Percentiles rank a stretch among this genome's conserved stretches.
Evolutionary conservation across 2,888 invertebrate species (phyloP).

Genomic region (Prosapia bicincta): DNA sequence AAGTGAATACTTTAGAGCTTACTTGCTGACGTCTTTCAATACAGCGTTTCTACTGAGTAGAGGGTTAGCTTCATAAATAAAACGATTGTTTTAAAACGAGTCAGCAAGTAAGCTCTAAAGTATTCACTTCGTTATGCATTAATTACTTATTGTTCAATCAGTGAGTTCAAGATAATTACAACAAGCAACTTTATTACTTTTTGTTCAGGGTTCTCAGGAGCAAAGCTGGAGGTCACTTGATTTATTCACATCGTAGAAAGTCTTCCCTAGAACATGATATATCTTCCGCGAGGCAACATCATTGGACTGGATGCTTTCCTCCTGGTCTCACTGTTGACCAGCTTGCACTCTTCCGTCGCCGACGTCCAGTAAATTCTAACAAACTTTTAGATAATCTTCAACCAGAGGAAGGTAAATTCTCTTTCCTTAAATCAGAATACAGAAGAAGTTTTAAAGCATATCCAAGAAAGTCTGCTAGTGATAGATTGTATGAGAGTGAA

Average conservation of each 20-base stretch:
- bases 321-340: slow-evolving; percentile 35
- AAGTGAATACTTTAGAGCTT: no score
- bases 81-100: no score
- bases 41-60: no score
- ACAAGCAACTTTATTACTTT: no score
- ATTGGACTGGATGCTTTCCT: slow-evolving; percentile 28
- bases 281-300: slow-evolving; percentile 24
- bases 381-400: slow-evolving; percentile 30
- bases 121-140: no score
- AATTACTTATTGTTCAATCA: no score
- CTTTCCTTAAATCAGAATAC: slow-evolving; percentile 35
- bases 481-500: slow-evolving; percentile 4
- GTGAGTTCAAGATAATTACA: no score
- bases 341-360: slow-evolving; percentile 30
- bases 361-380: slow-evolving; percentile 27
- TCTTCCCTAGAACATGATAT: background rate
- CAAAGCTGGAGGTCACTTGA: background rate
- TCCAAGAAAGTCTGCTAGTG: background rate
- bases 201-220: background rate
- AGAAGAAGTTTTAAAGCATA: slow-evolving; percentile 28
- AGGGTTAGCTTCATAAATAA: no score
- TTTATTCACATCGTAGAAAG: background rate
- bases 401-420: slow-evolving; percentile 31
- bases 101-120: no score
- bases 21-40: no score